phyloP scores from a whole-genome alignment of 1,140 invertebrate species.

The Orchesella cincta region DNA sequence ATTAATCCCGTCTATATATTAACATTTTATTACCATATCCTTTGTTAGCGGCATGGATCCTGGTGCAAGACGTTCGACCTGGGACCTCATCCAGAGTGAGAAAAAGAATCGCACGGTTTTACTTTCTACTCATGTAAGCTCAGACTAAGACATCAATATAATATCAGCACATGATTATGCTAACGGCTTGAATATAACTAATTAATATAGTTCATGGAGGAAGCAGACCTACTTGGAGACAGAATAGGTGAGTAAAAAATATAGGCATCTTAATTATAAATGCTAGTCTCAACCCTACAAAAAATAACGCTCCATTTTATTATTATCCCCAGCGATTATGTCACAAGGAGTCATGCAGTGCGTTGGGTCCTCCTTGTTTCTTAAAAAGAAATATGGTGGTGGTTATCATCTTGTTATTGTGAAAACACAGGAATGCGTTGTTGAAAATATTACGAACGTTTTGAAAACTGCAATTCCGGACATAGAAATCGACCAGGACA shows the following conservation, averaged over 20 bases:
- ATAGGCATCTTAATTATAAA: neutral
- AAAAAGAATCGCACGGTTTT: conserved; percentile 62
- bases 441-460: conserved; percentile 55
- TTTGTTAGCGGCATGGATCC: conserved; percentile 73
- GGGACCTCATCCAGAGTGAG: conserved; percentile 69
- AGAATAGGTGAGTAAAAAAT: conserved; percentile 59
- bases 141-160: no score
- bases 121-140: conserved; percentile 67
- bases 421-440: conserved; percentile 57
- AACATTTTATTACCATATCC: no score
- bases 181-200: no score
- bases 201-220: conserved; percentile 72
- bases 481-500: conserved; percentile 60
- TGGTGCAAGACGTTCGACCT: conserved; percentile 80
- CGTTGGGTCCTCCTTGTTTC: conserved; percentile 61
- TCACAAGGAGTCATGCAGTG: conserved; percentile 62
- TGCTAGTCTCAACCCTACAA: no score
- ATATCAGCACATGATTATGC: no score
- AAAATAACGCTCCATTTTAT: no score
- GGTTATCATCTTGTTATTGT: conserved; percentile 63
- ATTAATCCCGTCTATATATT: no score
- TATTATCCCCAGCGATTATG: no score
- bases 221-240: conserved; percentile 66
- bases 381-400: conserved; percentile 64
- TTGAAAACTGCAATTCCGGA: conserved; percentile 57